Evolutionary conservation across 2,113 vertebrate species (phyloP).

Genomic region (Carollia perspicillata): DNA sequence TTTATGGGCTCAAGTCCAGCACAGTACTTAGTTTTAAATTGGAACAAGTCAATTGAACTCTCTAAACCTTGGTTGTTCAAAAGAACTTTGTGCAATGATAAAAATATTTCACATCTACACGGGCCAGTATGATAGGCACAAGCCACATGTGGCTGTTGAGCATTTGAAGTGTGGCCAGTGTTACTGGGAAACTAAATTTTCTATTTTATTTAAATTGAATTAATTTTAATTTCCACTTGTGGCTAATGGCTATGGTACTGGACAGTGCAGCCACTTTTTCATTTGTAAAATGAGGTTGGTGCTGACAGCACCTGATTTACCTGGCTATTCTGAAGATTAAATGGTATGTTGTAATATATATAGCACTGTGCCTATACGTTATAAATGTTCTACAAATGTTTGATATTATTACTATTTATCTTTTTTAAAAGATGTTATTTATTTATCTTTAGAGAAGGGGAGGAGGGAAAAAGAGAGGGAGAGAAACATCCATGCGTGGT

Average conservation of each 20-base stretch:
- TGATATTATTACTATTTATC: slow-evolving; percentile 63
- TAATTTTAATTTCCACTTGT: background rate
- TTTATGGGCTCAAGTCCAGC: background rate
- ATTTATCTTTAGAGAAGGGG: background rate
- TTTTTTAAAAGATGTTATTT: background rate
- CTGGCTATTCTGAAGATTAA: background rate
- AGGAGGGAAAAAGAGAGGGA: too few relatives aligned
- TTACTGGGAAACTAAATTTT: slow-evolving; percentile 1
- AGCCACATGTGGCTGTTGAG: background rate
- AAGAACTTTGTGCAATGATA: background rate
- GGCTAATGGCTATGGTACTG: background rate
- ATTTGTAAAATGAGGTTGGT: background rate
- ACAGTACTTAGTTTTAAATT: background rate
- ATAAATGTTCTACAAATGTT: background rate
- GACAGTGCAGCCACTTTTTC: background rate
- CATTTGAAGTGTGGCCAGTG: background rate
- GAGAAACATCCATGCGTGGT: too few relatives aligned
- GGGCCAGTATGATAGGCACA: background rate
- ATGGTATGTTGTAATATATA: background rate
- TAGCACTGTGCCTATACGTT: background rate
- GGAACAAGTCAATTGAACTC: background rate
- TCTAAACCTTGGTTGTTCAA: background rate
- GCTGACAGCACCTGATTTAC: background rate
- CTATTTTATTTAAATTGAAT: background rate
- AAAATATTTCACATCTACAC: background rate